These are phyloP conservation scores for Ferrisia virgata DNA, from an alignment of 2,888 invertebrate species.

Conservation along the genomic window DNA sequence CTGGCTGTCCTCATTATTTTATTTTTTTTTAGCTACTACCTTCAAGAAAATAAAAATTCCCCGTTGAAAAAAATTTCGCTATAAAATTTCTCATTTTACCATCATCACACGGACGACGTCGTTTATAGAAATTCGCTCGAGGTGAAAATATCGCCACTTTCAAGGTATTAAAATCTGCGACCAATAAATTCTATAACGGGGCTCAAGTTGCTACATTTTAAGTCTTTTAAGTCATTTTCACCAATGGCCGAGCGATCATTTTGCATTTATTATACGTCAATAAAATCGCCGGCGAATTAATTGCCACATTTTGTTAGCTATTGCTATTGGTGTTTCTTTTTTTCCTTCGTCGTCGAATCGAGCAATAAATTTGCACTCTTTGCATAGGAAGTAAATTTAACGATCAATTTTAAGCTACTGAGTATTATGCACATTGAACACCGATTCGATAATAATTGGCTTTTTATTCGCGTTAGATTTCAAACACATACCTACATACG, in stretches of 20 bases:
- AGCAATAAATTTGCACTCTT: not conserved
- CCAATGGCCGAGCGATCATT: not conserved
- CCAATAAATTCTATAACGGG: not conserved
- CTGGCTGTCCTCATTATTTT: too few species aligned
- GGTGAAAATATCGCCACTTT: not conserved
- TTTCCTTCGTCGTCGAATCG: not conserved
- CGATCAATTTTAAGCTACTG: not conserved
- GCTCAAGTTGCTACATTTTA: not conserved
- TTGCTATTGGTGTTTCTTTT: not conserved
- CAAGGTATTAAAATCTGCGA: not conserved
- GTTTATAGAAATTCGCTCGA: not conserved
- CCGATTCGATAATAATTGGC: not conserved
- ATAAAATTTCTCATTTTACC: not conserved
- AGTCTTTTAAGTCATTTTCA: not conserved
- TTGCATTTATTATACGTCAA: not conserved
- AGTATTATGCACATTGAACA: too few species aligned
- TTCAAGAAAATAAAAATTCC: too few species aligned
- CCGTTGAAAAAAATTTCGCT: not conserved
- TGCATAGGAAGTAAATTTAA: not conserved
- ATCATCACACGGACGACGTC: not conserved
- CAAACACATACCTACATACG: too few species aligned
- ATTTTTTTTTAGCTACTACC: too few species aligned
- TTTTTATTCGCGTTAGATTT: not conserved
- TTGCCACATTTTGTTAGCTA: not conserved
- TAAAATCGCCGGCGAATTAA: not conserved